Percentiles rank a stretch among this genome's conserved stretches.
Evolutionary conservation across 2,113 vertebrate genomes (phyloP).

Genomic region (Chauna torquata): DNA sequence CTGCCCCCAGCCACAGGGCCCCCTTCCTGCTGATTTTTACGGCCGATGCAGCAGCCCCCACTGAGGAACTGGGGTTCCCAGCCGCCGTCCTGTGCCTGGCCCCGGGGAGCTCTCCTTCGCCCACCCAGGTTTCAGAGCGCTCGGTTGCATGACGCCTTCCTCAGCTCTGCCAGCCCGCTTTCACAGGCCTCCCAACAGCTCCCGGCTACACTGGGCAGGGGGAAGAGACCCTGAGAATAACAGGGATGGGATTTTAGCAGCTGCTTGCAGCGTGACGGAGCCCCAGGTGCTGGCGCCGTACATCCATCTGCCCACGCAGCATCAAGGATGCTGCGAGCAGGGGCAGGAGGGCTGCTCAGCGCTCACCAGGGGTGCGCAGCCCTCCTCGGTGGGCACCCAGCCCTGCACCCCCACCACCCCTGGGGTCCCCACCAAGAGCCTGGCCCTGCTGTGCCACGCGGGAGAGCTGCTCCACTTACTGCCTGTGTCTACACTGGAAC

Average conservation of each 20-base stretch:
- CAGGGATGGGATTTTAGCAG: neutral
- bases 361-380: neutral
- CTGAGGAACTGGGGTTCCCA: too few species aligned
- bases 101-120: neutral
- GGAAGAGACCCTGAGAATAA: neutral
- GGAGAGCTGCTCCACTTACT: neutral
- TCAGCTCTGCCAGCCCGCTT: neutral
- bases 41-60: too few species aligned
- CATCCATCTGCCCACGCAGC: fast-evolving
- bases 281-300: neutral
- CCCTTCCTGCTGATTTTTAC: neutral
- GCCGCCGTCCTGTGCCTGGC: neutral
- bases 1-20: neutral
- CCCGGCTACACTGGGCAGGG: neutral
- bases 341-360: fast-evolving
- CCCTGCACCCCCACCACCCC: neutral
- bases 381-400: neutral
- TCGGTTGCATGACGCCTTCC: neutral
- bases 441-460: neutral
- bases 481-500: neutral
- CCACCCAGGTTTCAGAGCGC: neutral
- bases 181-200: neutral
- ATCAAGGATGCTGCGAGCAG: fast-evolving
- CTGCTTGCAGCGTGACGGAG: too few species aligned
- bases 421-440: neutral